Percentiles rank a stretch among this genome's conserved stretches.
phyloP scores from a whole-genome alignment of 2,888 invertebrate genomes.

The Papilio gigon region DNA sequence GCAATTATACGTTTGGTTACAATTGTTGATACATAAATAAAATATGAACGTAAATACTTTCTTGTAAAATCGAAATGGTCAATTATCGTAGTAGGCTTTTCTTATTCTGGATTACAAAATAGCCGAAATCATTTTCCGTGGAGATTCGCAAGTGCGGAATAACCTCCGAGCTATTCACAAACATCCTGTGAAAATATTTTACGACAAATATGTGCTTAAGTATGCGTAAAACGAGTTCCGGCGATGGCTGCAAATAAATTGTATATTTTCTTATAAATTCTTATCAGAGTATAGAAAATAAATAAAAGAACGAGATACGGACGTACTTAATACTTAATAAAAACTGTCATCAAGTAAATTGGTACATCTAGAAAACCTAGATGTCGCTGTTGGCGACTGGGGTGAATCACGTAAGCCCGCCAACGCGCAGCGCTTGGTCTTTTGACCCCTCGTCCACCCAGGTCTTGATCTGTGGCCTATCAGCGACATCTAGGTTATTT shows the following conservation, averaged over 20 bases:
- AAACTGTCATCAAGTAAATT: too few relatives aligned
- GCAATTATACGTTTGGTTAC: neutral
- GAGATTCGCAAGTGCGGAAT: neutral
- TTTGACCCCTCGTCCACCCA: too few relatives aligned
- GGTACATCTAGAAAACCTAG: too few relatives aligned
- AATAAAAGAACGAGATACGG: neutral
- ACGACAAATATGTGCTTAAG: constrained; percentile 34
- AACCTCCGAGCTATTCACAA: constrained; percentile 23
- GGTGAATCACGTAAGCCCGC: too few relatives aligned
- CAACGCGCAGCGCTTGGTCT: too few relatives aligned
- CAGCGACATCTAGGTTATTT: too few relatives aligned
- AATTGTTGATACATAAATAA: neutral
- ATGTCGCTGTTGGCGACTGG: too few relatives aligned
- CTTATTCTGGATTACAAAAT: neutral
- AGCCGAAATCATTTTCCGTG: constrained; percentile 4
- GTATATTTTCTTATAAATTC: constrained; percentile 4
- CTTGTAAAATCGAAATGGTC: neutral
- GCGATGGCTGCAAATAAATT: neutral
- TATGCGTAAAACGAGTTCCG: constrained; percentile 31
- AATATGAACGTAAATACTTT: too few relatives aligned
- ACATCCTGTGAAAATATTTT: constrained; percentile 34
- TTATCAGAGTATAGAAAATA: neutral
- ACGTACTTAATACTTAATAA: neutral
- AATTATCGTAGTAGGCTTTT: neutral
- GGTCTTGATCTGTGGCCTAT: too few relatives aligned